These are phyloP conservation scores for Tineola bisselliella DNA, from an alignment of 2,888 invertebrate species.

Conservation along the genomic window DNA sequence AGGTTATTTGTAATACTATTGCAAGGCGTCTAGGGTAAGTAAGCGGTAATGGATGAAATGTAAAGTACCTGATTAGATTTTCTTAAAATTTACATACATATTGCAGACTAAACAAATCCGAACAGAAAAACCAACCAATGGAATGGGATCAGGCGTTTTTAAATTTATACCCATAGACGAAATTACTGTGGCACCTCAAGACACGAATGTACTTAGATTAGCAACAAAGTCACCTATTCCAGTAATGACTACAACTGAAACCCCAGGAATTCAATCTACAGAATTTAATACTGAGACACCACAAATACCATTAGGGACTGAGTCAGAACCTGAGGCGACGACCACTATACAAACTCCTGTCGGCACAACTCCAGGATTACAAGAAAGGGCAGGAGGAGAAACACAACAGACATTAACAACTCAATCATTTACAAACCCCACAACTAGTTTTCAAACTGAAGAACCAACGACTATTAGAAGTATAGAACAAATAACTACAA, in stretches of 20 bases:
- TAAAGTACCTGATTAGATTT: background rate
- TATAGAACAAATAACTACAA: background rate
- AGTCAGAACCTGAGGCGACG: conserved; percentile 16
- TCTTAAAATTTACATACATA: conserved; percentile 14
- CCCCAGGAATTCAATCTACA: conserved; percentile 34
- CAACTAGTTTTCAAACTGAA: conserved; percentile 2
- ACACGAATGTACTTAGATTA: conserved; percentile 52
- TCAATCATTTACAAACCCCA: conserved; percentile 21
- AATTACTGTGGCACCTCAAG: conserved; percentile 42
- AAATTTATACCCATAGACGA: conserved; percentile 62
- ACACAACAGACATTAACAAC: conserved; percentile 23
- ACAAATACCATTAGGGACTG: conserved; percentile 21
- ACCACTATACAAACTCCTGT: conserved; percentile 18
- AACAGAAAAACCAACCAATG: conserved; percentile 56
- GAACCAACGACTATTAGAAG: background rate
- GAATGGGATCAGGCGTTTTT: conserved; percentile 46
- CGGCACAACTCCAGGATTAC: conserved; percentile 17
- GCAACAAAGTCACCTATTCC: conserved; percentile 41
- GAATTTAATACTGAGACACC: conserved; percentile 44
- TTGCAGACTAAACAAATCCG: conserved; percentile 67
- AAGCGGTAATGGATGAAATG: background rate
- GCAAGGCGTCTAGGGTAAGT: background rate
- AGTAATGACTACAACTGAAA: conserved; percentile 25
- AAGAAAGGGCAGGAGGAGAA: conserved; percentile 20
- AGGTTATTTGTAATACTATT: background rate